These are phyloP conservation scores for Colletes latitarsis DNA, from an alignment of 1,140 invertebrate genomes.

Conservation along the genomic window DNA sequence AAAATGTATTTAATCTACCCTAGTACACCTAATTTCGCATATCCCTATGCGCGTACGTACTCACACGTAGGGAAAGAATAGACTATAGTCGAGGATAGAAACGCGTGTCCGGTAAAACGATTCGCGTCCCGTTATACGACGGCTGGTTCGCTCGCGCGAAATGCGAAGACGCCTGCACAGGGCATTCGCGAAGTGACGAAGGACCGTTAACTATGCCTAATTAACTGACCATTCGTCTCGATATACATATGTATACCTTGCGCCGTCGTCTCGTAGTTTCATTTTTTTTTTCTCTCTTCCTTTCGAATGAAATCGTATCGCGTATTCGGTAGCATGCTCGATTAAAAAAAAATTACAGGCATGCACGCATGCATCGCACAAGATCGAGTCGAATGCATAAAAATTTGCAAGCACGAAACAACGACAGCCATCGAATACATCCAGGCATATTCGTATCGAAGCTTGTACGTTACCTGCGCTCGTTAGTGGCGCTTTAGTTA, in stretches of 20 bases:
- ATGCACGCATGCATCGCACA: neutral
- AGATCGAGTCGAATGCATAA: neutral
- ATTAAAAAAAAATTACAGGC: no score
- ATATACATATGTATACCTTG: neutral
- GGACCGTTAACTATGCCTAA: slow-evolving; percentile 55
- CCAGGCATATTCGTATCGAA: neutral
- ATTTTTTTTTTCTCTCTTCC: no score
- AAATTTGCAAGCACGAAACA: neutral
- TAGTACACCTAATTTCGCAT: no score
- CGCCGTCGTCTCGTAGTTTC: neutral
- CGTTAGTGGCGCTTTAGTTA: neutral
- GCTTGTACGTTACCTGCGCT: neutral
- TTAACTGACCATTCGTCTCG: slow-evolving; percentile 41
- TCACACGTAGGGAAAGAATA: slow-evolving; percentile 3
- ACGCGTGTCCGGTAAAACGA: slow-evolving; percentile 45
- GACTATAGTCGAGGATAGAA: slow-evolving; percentile 33
- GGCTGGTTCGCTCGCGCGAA: slow-evolving; percentile 48
- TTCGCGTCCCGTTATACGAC: slow-evolving; percentile 53
- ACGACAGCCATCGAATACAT: neutral
- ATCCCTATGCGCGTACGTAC: neutral
- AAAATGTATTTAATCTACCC: no score
- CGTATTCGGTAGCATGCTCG: no score
- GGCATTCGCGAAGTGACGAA: slow-evolving; percentile 39
- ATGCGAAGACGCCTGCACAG: slow-evolving; percentile 35
- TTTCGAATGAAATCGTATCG: no score